A percentile compares a stretch with the other conserved stretches of the same genome.
Evolutionary conservation across 2,113 vertebrate species (phyloP).

Genomic region (Myotis yumanensis): DNA sequence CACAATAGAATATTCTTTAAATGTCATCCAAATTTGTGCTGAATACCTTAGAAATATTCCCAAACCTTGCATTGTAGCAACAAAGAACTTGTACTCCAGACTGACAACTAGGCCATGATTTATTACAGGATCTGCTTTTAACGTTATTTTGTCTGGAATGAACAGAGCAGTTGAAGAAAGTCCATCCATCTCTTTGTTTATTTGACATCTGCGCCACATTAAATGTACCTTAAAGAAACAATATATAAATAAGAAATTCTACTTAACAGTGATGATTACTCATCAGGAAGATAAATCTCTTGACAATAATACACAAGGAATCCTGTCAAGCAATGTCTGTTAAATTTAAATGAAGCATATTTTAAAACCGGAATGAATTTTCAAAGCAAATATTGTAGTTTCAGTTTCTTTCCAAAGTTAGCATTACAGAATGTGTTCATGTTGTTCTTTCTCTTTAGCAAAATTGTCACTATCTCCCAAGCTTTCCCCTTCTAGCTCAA

Average conservation of each 20-base stretch:
- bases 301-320: conserved; percentile 51
- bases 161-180: conserved; percentile 69
- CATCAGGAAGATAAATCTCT: conserved; percentile 67
- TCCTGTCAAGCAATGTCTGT: conserved; percentile 52
- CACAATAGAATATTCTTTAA: conserved; percentile 41
- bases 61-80: conserved; percentile 10
- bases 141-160: conserved; percentile 72
- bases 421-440: neutral
- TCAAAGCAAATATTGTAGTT: conserved; percentile 44
- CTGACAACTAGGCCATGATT: conserved; percentile 70
- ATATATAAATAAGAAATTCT: conserved; percentile 64
- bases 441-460: conserved; percentile 35
- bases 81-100: conserved; percentile 49
- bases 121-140: conserved; percentile 72
- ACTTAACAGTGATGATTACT: conserved; percentile 67
- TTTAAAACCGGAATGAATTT: conserved; percentile 46
- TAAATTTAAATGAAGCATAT: conserved; percentile 58
- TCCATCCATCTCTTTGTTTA: conserved; percentile 77
- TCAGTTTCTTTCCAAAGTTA: conserved; percentile 51
- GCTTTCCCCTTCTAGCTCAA: neutral
- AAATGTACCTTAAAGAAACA: conserved; percentile 68
- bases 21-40: conserved; percentile 45
- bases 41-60: conserved; percentile 41
- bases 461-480: neutral
- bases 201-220: conserved; percentile 69